Conservation (phyloP, 2,113 vertebrate species). For the Dipodomys merriami region DNA sequence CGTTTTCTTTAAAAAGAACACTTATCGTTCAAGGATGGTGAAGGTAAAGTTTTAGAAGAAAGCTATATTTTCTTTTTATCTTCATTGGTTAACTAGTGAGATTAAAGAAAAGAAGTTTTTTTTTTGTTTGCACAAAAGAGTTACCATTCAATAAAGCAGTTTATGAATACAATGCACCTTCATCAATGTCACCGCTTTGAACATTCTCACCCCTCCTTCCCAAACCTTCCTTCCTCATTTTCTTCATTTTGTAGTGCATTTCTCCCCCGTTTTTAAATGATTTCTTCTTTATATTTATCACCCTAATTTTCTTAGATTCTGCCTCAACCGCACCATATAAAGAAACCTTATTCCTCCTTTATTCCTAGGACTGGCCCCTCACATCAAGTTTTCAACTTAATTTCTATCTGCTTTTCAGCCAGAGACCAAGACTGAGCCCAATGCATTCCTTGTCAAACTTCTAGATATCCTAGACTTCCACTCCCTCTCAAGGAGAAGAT, state of each 20-base stretch:
- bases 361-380: background rate
- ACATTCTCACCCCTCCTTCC: too few species aligned
- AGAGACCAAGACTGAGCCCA: background rate
- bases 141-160: too few species aligned
- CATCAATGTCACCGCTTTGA: too few species aligned
- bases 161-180: too few species aligned
- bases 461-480: background rate
- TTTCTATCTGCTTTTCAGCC: background rate
- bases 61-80: conserved; percentile 52
- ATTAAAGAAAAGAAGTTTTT: background rate
- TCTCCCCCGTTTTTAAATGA: background rate
- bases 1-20: background rate
- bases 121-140: too few species aligned
- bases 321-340: background rate
- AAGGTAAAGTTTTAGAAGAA: background rate
- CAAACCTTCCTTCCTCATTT: too few species aligned
- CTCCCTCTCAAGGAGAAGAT: background rate
- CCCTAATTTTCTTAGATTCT: background rate
- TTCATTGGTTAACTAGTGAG: background rate
- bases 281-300: background rate
- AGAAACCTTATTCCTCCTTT: conserved; percentile 1
- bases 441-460: rapidly evolving
- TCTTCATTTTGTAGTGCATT: too few species aligned
- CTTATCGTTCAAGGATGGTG: background rate
- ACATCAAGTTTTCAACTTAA: background rate